Conservation (phyloP, 2,797 vertebrate species). For the Typhlichthys eigenmanni region DNA sequence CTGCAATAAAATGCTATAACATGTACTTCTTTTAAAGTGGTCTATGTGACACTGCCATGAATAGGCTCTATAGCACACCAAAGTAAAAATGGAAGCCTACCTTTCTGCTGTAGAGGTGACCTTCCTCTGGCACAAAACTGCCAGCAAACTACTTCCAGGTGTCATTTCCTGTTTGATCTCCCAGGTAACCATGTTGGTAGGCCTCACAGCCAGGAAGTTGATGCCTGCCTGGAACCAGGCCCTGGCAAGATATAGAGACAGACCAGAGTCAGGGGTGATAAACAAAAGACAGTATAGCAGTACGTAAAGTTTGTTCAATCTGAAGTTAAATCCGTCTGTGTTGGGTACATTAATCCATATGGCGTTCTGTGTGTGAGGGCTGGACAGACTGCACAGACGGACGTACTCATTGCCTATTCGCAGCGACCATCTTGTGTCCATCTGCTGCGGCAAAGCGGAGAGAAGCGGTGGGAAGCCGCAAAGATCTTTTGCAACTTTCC, state of each 20-base stretch:
- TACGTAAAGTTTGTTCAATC: not conserved
- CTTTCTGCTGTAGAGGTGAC: conserved; percentile 74
- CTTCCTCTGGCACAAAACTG: conserved; percentile 86
- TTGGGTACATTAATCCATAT: too few species aligned
- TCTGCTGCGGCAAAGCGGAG: too few species aligned
- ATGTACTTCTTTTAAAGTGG: too few species aligned
- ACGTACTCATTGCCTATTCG: too few species aligned
- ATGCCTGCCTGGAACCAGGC: conserved; percentile 89
- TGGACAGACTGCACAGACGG: too few species aligned
- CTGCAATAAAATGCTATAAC: too few species aligned
- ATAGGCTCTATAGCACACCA: too few species aligned
- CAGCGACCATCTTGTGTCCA: too few species aligned
- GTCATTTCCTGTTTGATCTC: conserved; percentile 92
- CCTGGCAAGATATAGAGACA: conserved; percentile 65
- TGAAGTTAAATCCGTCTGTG: not conserved
- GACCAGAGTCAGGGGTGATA: conserved; percentile 8
- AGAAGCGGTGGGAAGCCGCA: too few species aligned
- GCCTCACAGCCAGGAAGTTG: conserved; percentile 84
- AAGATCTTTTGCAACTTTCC: not conserved
- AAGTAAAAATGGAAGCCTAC: conserved; percentile 63
- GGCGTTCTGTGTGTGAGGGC: too few species aligned
- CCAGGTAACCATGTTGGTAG: conserved; percentile 88
- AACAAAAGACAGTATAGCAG: not conserved
- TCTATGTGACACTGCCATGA: not conserved
- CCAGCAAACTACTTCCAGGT: conserved; percentile 78